Conservation (phyloP, 2,797 vertebrate genomes). For the Lutjanus campechanus region DNA sequence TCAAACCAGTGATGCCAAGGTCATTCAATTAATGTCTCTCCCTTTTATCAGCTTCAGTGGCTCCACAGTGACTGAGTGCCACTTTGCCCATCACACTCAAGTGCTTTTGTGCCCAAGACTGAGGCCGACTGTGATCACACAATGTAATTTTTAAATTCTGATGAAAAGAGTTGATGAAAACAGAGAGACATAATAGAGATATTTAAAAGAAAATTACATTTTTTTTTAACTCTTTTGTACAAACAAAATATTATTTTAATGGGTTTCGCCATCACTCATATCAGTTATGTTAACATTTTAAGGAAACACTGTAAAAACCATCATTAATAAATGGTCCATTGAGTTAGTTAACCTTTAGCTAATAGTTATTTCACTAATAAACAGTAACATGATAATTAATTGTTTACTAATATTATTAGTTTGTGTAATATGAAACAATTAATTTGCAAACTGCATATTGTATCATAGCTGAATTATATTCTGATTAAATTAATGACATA, state of each 20-base stretch:
- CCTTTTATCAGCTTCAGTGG: conserved; percentile 76
- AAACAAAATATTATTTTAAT: conserved; percentile 5
- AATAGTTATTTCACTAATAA: no score
- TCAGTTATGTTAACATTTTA: conserved; percentile 14
- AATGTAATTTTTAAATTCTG: conserved; percentile 36
- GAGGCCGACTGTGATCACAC: conserved; percentile 56
- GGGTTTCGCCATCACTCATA: background rate
- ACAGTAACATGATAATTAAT: no score
- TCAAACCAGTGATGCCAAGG: conserved; percentile 78
- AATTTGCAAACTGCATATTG: no score
- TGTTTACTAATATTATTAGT: no score
- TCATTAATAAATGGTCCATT: no score
- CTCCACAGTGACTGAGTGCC: conserved; percentile 71
- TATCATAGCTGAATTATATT: no score
- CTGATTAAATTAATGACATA: no score
- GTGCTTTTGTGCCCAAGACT: conserved; percentile 79
- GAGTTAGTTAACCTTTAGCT: no score
- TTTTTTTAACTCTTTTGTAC: conserved; percentile 4
- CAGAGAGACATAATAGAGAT: conserved; percentile 51
- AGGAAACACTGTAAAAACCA: no score
- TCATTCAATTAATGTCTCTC: conserved; percentile 79
- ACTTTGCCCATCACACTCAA: conserved; percentile 76
- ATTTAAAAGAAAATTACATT: conserved; percentile 31
- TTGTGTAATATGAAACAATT: no score
- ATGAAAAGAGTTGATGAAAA: conserved; percentile 36